Evolutionary conservation across 92 coral and sea anemone species (phyloP), one percentile per base, ranked within the genome.

Genomic region (Epizoanthus scotinus): DNA sequence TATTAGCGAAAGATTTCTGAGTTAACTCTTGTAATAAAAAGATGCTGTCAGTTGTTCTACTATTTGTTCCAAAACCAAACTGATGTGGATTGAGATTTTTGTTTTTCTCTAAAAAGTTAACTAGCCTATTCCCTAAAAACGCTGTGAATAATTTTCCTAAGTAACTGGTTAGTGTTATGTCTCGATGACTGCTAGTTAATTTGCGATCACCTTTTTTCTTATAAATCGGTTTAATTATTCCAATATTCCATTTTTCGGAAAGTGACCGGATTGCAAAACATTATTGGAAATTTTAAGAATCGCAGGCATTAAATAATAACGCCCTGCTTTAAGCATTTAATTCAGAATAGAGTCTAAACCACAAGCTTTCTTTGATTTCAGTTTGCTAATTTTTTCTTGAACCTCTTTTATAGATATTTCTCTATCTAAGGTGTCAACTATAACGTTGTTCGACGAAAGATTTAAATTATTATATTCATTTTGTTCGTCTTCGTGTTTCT

Each of bases 221-320:
- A 55, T 80, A 67, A 10, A 80, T 63, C 13, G 84, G 75, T 64
- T 24, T 31, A 24, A 38, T 81, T 38, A 67, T 40, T 65, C 84
- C 84, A 53, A 61, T 24, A 22, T 61, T 17, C 34, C 24, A 0
- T 22, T 42, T 20, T 61, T 66, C 17, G 77, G 40, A 50, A 81
- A 81, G 9, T 3, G 15, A 6, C 84, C 77, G 20, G 38, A 25
- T 13, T 38, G 1, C 31, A 66, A 31, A 40, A 80, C 70, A 40
- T 17, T 24, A 55, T 81, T 81, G 18, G 26, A 81, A 44, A 81
- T 25, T 81, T 80, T 80, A 15, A 22, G 6, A 12, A 80, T 24
- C 50, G 36, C 55, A 28, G 18, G 27, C 38, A 73, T 26, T 34
- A 67, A 66, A 54, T 28, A 72, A 27, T 80, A 19, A 15, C 65